Evolutionary conservation across 2,113 vertebrate species (phyloP), one percentile per base, ranked within the genome.

Genomic region (Cromileptes altivelis): DNA sequence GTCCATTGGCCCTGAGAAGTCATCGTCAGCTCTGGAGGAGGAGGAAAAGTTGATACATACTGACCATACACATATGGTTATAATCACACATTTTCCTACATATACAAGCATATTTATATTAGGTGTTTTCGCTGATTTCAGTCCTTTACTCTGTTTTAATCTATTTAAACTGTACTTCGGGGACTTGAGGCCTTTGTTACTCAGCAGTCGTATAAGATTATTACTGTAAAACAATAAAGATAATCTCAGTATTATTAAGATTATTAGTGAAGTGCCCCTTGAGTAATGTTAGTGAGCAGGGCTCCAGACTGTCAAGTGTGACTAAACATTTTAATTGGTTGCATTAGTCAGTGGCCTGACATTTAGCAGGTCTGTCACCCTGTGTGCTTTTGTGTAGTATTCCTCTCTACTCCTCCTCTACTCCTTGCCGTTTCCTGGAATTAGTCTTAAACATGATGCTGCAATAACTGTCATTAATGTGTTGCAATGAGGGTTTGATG

Each of bases 1-100:
- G 90, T 99, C 98, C 87, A 97, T 95, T 0, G 91, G 92, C 25
- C 97, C 97, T 1, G 97, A 98, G 92, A 97, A 97, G 70, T 98
- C 97, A 69, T 98, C 98, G 3, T 99, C 98, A 0, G 97, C 98
- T 93, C 98, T 99, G 85, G 40, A 68, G 17, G 42, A 76, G n/a
- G 25, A 69, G 14, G 52, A 50, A 25, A 12, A 47, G n/a, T n/a
- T 5, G 21, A 70, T 6, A 52, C 4, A 57, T 30, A 30, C 30
- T 30, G 30, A 30, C 30, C 30, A 30, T 37, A 37, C 4, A 37
- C 1, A 6, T 37, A 37, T 8, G 33, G 6, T 37, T 37, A 37
- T 37, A 7, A 37, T 8, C 33, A 37, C 5, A 37, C 33, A 37
- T 37, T 37, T 37, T 37, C 33, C 5, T 37, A 37, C 33, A 37